Base-by-base conservation (phyloP, 2,113 vertebrate genomes). In the Amphiprion ocellaris region DNA sequence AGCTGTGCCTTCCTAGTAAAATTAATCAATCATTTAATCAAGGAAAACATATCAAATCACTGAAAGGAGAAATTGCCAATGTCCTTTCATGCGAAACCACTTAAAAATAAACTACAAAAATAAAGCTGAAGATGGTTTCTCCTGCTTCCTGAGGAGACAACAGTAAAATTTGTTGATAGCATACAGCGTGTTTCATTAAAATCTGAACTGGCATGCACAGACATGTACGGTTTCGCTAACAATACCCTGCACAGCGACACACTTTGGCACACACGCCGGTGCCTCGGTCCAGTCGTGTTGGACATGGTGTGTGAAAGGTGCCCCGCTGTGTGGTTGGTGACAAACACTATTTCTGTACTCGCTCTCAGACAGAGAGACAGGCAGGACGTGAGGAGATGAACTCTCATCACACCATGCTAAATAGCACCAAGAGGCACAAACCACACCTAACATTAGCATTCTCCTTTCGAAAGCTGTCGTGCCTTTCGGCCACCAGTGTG, bases 321-420 rank as follows among this genome's bases (percentile, higher is more conserved):
- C 6, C 89, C 90, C 79, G 85, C 90, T 89, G 90, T 79, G 85
- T 69, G 33, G 72, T 26, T 63, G 65, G 82, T 87, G 86, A 89
- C 83, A 83, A 78, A 77, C 61, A 71, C 89, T 92, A 92, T 91
- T 92, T 90, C 78, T 90, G 90, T 81, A 76, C 74, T 73, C n/a
- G 39, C 79, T 82, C 73, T 77, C 70, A 75, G 85, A 79, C 61
- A 66, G 77, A 77, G 50, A 79, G 66, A 71, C 44, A 21, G 74
- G 75, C 78, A 70, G 82, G 82, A 85, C 77, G 77, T 78, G 86
- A 77, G 81, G 85, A 71, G 73, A 87, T 82, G 86, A 87, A 86
- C 84, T 91, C 76, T 87, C 62, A 77, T 87, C 87, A 80, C 71
- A 72, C 76, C 70, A 75, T 64, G 78, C 64, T 88, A 81, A 87